Evolutionary conservation across 2,888 invertebrate species (phyloP), one percentile per base, ranked within the genome.

Genomic region (Ophioninae sp.): DNA sequence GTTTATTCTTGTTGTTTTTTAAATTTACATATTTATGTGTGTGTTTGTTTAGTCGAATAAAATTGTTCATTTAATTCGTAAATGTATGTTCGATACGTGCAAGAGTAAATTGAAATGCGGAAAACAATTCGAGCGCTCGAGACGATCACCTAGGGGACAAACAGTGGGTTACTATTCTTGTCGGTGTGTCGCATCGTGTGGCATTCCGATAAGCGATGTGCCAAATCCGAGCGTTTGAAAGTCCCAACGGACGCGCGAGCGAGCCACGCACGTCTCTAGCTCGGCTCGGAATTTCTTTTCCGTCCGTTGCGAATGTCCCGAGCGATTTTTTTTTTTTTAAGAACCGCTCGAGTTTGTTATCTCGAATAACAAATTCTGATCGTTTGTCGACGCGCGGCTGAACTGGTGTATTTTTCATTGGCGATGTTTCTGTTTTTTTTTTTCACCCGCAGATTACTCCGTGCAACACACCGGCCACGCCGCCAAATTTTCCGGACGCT

Each of bases 391-490:
- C 30, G 10, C 9, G 10, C 44, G 10, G 10, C 44, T 51, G 13
- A 51, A 17, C 5, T 5, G 51, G 6, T 41, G 30, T 30, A 30
- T 30, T 30, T 30, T 30, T 30, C 41, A 51, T 13, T 51, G 13
- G 13, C 51, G 22, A 63, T 13, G 9, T 51, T 39, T 20, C 37
- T 30, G 6, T 9, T 6, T 41, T 61, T 22, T 8, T 22, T 58
- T 69, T 58, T 51, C 72, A 71, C 84, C 94, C 88, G 93, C 94
- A 97, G 93, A 97, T 97, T 95, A 97, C 98, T 73, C 98, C 98
- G 23, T 97, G 98, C 90, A 98, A 98, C 93, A 98, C 98, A 81
- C 98, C 98, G 75, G 98, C 98, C 73, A 98, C 98, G 69, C 98
- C 98, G 68, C 98, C 98, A 51, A 98, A 98, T 93, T 98, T 98